Evolutionary conservation across 2,797 vertebrate species (phyloP).

Genomic region (Mareca penelope): DNA sequence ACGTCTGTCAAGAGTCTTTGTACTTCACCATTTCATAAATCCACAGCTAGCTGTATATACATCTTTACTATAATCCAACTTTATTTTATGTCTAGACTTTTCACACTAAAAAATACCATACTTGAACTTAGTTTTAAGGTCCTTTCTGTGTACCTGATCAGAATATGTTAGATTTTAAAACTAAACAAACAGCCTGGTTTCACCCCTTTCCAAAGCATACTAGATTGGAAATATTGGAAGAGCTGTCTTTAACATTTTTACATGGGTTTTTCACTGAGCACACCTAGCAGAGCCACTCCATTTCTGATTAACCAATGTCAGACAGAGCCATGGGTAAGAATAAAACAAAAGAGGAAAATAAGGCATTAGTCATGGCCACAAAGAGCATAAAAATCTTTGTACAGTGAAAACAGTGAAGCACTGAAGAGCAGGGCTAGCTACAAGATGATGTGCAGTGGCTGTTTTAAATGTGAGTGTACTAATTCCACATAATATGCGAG

Average conservation of each 20-base stretch:
- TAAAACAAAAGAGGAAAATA: neutral
- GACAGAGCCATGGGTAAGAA: neutral
- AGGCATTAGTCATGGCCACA: neutral
- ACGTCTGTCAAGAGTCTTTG: constrained; percentile 42
- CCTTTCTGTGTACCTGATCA: constrained; percentile 18
- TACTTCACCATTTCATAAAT: constrained; percentile 69
- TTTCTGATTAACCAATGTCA: neutral
- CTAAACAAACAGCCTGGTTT: neutral
- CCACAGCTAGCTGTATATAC: constrained; percentile 29
- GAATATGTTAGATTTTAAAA: constrained; percentile 2
- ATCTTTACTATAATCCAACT: constrained; percentile 56
- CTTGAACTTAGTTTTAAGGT: constrained; percentile 18
- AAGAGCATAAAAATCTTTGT: neutral
- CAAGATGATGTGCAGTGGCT: neutral
- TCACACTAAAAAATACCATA: neutral
- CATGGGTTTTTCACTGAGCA: neutral
- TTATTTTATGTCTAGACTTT: constrained; percentile 61
- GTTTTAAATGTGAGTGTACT: neutral
- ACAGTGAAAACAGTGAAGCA: neutral
- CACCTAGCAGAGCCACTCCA: constrained; percentile 17
- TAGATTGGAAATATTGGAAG: constrained; percentile 24
- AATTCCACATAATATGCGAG: neutral
- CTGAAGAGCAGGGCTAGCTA: neutral
- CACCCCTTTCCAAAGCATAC: neutral
- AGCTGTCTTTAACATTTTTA: constrained; percentile 38